phyloP scores from a whole-genome alignment of 2,797 vertebrate genomes.

The Phrynocephalus guinanensis region DNA sequence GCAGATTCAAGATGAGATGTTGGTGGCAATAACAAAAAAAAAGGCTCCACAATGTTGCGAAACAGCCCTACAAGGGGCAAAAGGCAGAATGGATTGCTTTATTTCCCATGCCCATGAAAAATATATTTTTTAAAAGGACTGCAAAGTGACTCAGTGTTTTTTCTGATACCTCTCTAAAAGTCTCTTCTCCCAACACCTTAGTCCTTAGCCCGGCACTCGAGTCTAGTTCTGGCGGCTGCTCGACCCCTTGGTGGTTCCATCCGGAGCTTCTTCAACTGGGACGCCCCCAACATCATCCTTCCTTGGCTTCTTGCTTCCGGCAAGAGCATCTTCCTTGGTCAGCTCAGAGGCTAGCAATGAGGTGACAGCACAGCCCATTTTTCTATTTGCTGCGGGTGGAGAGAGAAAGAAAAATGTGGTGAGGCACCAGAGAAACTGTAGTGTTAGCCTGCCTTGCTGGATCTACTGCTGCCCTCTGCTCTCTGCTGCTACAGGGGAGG shows the following conservation, averaged over 20 bases:
- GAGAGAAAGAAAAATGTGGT: constrained; percentile 29
- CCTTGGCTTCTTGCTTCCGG: constrained; percentile 61
- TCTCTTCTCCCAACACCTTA: not conserved
- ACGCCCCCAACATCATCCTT: constrained; percentile 17
- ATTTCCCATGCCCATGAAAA: constrained; percentile 31
- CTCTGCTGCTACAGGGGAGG: not conserved
- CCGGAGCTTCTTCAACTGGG: constrained; percentile 30
- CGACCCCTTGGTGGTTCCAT: constrained; percentile 54
- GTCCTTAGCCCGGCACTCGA: not conserved
- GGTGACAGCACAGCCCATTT: constrained; percentile 88
- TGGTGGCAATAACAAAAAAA: not conserved
- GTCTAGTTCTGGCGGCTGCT: constrained; percentile 62
- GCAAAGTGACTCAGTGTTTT: constrained; percentile 43
- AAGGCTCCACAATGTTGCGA: constrained; percentile 11
- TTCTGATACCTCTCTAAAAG: constrained; percentile 48
- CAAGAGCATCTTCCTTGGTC: constrained; percentile 82
- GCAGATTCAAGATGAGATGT: not conserved
- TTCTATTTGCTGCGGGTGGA: constrained; percentile 81
- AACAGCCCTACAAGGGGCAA: constrained; percentile 14
- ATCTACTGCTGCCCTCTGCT: too few relatives aligned
- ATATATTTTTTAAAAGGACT: constrained; percentile 11
- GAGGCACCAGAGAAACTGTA: not conserved
- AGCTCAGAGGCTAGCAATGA: constrained; percentile 89
- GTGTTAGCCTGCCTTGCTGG: not conserved
- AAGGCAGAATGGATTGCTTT: constrained; percentile 17